Evolutionary conservation across 2,888 invertebrate species (phyloP), one percentile per base, ranked within the genome.

Genomic region (Myopa testacea): DNA sequence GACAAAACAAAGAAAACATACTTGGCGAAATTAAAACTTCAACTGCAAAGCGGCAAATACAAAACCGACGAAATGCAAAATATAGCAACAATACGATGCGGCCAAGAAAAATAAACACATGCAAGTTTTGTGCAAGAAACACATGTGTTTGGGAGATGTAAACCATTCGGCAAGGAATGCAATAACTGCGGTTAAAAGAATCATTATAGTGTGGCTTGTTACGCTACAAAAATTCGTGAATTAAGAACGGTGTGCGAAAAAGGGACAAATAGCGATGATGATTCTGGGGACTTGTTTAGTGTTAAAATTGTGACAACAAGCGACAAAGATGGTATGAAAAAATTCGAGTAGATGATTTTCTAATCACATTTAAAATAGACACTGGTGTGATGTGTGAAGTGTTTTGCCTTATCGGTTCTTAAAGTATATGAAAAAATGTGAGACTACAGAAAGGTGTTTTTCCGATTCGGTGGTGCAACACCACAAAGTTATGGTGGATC

Each of bases 351-450:
- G 16, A 55, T 16, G 26, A 77, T 52, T 78, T 74, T 52, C n/a
- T 80, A 12, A 76, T 80, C 12, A 78, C 76, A 52, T 80, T 80
- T 76, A 78, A 80, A 58, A 10, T 75, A 52, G 79, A 79, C 52
- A 80, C 80, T 38, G 79, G 79, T 3, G 80, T 40, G 77, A 80
- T 69, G 77, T 78, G n/a, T n/a, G n/a, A 0, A 80, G 37, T 50
- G 67, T 77, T 16, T 55, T 78, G 52, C 79, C 77, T n/a, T 76
- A 76, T 19, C 60, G 78, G 19, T 75, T 72, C 75, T 65, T 81
- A 19, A 81, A n/a, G n/a, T n/a, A n/a, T n/a, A n/a, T n/a, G n/a
- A n/a, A n/a, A n/a, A n/a, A n/a, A n/a, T n/a, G n/a, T n/a, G n/a
- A n/a, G n/a, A n/a, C n/a, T n/a, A n/a, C n/a, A n/a, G n/a, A n/a